Evolutionary conservation across 2,797 vertebrate species (phyloP).

Genomic region (Cyprinella venusta): DNA sequence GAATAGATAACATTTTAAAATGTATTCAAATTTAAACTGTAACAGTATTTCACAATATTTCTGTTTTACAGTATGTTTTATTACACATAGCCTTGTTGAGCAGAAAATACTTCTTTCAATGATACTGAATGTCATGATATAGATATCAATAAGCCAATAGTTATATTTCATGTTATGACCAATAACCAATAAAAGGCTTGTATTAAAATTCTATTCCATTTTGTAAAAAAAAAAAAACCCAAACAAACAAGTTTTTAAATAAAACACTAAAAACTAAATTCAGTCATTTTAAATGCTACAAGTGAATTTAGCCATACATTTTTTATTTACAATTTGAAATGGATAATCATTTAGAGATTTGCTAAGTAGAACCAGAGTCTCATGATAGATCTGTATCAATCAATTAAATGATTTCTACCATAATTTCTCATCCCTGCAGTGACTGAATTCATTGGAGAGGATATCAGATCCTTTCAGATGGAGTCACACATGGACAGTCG

Average conservation of each 20-base stretch:
- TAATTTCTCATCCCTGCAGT: constrained; percentile 72
- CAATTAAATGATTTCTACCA: background rate
- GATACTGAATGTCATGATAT: background rate
- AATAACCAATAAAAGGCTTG: background rate
- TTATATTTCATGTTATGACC: background rate
- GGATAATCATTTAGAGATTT: background rate
- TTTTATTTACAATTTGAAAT: background rate
- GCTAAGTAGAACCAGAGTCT: background rate
- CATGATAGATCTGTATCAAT: background rate
- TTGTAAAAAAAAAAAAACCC: background rate
- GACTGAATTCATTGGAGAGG: constrained; percentile 91
- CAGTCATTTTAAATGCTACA: background rate
- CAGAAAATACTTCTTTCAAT: background rate
- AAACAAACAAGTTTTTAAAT: too few relatives aligned
- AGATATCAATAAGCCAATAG: background rate
- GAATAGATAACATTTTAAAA: background rate
- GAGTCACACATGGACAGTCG: constrained; percentile 79
- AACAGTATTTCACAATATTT: background rate
- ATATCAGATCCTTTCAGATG: constrained; percentile 84
- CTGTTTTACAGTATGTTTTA: background rate
- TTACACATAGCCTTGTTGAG: background rate
- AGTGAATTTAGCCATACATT: background rate
- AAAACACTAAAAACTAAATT: background rate
- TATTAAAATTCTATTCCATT: background rate
- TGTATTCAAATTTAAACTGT: background rate